Conservation (phyloP, 2,797 vertebrate species). For the Acrocephalus scirpaceus region DNA sequence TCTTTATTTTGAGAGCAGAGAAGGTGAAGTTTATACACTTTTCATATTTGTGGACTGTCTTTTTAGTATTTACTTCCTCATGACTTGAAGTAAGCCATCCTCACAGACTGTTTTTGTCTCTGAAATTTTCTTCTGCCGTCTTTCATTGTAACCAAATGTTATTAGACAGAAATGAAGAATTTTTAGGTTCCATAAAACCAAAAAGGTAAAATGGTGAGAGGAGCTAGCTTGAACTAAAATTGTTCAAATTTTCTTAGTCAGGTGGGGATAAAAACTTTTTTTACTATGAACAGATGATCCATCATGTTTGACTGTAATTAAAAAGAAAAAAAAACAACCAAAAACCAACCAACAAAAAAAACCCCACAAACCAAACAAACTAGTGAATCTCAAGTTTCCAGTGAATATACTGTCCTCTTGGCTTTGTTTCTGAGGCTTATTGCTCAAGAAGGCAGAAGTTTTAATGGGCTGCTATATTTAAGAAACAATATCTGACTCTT, state of each 20-base stretch:
- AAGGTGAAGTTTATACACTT: neutral
- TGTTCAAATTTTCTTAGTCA: neutral
- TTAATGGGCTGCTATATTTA: neutral
- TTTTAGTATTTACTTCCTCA: neutral
- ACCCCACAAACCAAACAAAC: neutral
- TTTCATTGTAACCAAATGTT: neutral
- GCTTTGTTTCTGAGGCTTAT: neutral
- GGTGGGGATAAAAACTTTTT: neutral
- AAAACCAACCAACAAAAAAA: too few relatives aligned
- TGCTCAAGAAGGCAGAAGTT: neutral
- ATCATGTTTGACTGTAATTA: neutral
- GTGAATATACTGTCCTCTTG: neutral
- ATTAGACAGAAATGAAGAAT: neutral
- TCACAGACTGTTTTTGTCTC: neutral
- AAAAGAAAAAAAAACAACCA: neutral
- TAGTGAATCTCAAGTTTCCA: neutral
- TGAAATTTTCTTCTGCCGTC: neutral
- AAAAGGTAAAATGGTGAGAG: neutral
- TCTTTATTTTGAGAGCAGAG: neutral
- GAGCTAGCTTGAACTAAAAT: neutral
- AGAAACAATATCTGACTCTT: neutral
- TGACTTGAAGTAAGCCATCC: neutral
- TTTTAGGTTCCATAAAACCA: neutral
- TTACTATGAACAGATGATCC: neutral
- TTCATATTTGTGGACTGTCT: neutral